Conservation (phyloP, 2,113 vertebrate genomes). For the Lota lota region DNA sequence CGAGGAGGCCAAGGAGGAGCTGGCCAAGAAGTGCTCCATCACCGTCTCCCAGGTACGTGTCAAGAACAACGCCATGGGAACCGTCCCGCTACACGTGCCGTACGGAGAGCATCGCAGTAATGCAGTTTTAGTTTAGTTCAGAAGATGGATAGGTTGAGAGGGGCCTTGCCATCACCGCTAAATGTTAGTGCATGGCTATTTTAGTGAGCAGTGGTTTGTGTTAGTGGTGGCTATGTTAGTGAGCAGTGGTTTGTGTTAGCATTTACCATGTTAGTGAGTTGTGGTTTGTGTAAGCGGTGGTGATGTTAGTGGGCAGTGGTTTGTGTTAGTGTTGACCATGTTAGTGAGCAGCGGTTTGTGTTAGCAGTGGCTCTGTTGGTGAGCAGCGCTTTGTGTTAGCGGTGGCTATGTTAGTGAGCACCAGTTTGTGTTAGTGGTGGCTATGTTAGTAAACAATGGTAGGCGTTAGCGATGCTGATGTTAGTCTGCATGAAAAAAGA, state of each 20-base stretch:
- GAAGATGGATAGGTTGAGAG: too few species aligned
- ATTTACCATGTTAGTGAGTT: constrained; percentile 37
- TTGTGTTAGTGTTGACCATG: too few species aligned
- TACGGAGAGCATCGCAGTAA: background rate
- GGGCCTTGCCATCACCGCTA: too few species aligned
- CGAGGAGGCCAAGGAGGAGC: constrained; percentile 98
- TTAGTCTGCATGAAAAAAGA: too few species aligned
- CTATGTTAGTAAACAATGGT: too few species aligned
- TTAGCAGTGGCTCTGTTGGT: too few species aligned
- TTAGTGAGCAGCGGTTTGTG: constrained; percentile 51
- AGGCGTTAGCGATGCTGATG: too few species aligned
- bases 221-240: constrained; percentile 25
- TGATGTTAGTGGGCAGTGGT: too few species aligned
- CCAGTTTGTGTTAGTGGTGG: constrained; percentile 40
- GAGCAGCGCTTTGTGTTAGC: too few species aligned
- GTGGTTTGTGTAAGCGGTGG: constrained; percentile 7
- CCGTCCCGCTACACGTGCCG: background rate
- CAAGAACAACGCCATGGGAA: background rate
- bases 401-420: constrained; percentile 42
- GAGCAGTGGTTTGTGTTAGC: constrained; percentile 21
- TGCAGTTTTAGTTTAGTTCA: too few species aligned
- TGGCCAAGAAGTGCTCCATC: constrained; percentile 99
- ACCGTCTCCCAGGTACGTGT: constrained; percentile 93
- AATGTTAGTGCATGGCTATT: constrained; percentile 13
- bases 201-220: constrained; percentile 2